Evolutionary conservation across 2,888 invertebrate genomes (phyloP), one percentile per base, ranked within the genome.

Genomic region (Caradrina kadenii): DNA sequence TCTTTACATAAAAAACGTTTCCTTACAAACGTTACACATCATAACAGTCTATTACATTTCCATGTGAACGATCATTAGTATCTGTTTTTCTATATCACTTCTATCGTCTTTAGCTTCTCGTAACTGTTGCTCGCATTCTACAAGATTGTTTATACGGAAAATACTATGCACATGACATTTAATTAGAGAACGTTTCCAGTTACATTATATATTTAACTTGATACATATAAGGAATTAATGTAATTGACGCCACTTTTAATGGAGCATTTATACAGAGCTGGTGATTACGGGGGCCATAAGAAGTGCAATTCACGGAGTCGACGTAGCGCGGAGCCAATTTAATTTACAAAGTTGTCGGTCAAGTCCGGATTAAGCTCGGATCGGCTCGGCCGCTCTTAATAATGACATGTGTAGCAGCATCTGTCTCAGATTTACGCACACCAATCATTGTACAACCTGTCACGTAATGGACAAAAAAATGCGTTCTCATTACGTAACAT

Each of bases 171-270:
- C 90, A 90, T 89, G 91, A 90, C 89, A 90, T 92, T 93, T 92
- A 92, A 92, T 92, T 92, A 93, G 91, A 89, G 88, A 89, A 90
- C 87, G 83, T 85, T 87, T 85, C 80, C 83, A 79, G 88, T 90
- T 87, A 89, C 88, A 89, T 87, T 90, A 89, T 90, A 90, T 90
- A 90, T 90, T 90, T 90, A 91, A 89, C 90, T 90, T 80, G 85
- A 85, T 88, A 88, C 93, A 86, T 93, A 93, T 92, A 94, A 86
- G 93, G 93, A 88, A 91, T 92, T 91, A 92, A 91, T 91, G 92
- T 94, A 94, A 94, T 94, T 94, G 93, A 94, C 93, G 92, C 93
- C 89, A 89, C 92, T 93, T 93, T 93, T 94, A 94, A 93, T 93
- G 92, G 91, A 87, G 88, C 91, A 87, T 93, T 93, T 93, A 93